Conservation (phyloP, 2,888 invertebrate genomes). For the Macaria notata region DNA sequence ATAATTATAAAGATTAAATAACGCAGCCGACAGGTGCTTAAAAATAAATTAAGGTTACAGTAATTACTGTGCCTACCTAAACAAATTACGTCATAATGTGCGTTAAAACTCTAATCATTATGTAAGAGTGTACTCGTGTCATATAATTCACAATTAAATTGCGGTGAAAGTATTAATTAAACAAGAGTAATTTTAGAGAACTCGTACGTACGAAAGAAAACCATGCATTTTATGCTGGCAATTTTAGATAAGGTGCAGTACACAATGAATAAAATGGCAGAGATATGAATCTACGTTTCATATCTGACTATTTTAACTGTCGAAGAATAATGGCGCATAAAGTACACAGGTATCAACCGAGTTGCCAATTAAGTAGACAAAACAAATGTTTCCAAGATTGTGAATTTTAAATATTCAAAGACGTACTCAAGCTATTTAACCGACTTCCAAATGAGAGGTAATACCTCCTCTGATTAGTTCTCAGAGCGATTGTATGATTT, state of each 20-base stretch:
- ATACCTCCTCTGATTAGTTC: too few species aligned
- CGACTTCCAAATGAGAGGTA: too few species aligned
- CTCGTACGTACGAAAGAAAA: neutral
- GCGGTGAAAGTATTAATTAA: slow-evolving; percentile 12
- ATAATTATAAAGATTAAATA: slow-evolving; percentile 13
- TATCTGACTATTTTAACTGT: too few species aligned
- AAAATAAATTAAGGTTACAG: slow-evolving; percentile 18
- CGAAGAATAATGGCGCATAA: too few species aligned
- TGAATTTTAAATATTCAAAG: too few species aligned
- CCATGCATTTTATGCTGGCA: neutral
- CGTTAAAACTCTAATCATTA: neutral
- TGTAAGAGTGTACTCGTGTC: slow-evolving; percentile 2
- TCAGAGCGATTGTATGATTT: too few species aligned
- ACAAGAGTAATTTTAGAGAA: slow-evolving; percentile 7
- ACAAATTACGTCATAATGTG: neutral
- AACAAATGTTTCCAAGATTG: too few species aligned
- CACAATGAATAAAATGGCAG: too few species aligned
- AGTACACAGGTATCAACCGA: too few species aligned
- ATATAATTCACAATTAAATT: slow-evolving; percentile 5
- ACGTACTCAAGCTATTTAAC: too few species aligned
- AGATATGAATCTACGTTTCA: too few species aligned
- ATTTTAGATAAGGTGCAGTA: neutral
- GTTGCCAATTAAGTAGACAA: too few species aligned
- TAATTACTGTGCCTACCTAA: slow-evolving; percentile 11
- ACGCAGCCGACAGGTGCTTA: slow-evolving; percentile 9